Conservation (phyloP, 2,797 vertebrate genomes). For the Manis crassicaudata region DNA sequence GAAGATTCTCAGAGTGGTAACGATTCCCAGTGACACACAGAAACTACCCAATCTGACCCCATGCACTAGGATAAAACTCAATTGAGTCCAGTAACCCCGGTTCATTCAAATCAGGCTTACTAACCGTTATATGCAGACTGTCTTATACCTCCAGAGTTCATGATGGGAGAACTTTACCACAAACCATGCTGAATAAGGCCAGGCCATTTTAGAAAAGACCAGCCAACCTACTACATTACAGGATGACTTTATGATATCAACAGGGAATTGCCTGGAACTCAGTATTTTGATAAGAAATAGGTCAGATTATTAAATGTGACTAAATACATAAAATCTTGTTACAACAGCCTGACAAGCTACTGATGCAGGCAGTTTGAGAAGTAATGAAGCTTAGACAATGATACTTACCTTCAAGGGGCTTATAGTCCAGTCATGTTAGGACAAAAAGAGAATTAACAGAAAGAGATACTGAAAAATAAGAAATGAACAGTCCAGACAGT, state of each 20-base stretch:
- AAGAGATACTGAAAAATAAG: neutral
- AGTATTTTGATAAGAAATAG: constrained; percentile 33
- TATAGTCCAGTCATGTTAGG: neutral
- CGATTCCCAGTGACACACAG: neutral
- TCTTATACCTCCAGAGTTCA: neutral
- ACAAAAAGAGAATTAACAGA: neutral
- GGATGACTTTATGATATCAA: neutral
- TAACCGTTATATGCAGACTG: too few relatives aligned
- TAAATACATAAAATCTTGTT: neutral
- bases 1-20: neutral
- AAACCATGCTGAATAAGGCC: neutral
- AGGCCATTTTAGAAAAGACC: neutral
- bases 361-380: neutral
- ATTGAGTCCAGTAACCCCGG: neutral
- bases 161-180: neutral
- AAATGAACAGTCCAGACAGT: neutral
- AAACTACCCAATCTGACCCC: neutral
- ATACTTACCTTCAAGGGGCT: constrained; percentile 41
- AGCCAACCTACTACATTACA: neutral
- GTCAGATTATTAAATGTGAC: neutral
- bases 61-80: neutral
- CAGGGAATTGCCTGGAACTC: neutral
- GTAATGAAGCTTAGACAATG: neutral
- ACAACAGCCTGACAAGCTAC: neutral
- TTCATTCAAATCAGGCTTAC: neutral